Conservation (phyloP, 1,140 invertebrate species). For the Zaprionus camerounensis region DNA sequence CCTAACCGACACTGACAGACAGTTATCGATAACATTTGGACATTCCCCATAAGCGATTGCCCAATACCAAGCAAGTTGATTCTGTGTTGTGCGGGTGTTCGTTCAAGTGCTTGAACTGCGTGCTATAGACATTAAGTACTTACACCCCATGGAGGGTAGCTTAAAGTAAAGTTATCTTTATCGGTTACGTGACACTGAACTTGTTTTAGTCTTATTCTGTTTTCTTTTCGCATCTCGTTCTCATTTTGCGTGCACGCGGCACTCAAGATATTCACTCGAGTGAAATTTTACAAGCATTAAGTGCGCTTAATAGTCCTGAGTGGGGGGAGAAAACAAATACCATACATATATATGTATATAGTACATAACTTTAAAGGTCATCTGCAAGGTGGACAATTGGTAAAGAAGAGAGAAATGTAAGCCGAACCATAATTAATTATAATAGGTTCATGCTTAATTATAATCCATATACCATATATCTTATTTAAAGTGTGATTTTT, state of each 20-base stretch:
- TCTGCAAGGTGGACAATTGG: not conserved
- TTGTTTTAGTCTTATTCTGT: not conserved
- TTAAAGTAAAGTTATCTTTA: conserved; percentile 10
- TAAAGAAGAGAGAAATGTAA: not conserved
- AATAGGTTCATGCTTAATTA: not conserved
- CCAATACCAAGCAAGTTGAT: conserved; percentile 47
- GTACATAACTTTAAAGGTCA: not conserved
- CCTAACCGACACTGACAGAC: conserved; percentile 45
- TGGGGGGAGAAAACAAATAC: conserved; percentile 7
- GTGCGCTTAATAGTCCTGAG: conserved; percentile 2
- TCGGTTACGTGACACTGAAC: conserved; percentile 26
- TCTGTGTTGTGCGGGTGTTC: conserved; percentile 3
- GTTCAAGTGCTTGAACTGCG: conserved; percentile 21
- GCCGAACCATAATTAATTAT: not conserved
- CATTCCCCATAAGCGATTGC: conserved; percentile 62
- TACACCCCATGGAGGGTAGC: conserved; percentile 10
- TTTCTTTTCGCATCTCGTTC: not conserved
- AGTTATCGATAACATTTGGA: conserved; percentile 54
- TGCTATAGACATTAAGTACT: conserved; percentile 30
- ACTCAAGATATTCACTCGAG: not conserved
- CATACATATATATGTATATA: too few relatives aligned
- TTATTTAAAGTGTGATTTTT: not conserved
- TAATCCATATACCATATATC: not conserved
- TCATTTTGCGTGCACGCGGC: conserved; percentile 13
- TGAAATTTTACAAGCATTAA: conserved; percentile 9